phyloP scores from a whole-genome alignment of 1,140 invertebrate species.

The Neodiprion lecontei region DNA sequence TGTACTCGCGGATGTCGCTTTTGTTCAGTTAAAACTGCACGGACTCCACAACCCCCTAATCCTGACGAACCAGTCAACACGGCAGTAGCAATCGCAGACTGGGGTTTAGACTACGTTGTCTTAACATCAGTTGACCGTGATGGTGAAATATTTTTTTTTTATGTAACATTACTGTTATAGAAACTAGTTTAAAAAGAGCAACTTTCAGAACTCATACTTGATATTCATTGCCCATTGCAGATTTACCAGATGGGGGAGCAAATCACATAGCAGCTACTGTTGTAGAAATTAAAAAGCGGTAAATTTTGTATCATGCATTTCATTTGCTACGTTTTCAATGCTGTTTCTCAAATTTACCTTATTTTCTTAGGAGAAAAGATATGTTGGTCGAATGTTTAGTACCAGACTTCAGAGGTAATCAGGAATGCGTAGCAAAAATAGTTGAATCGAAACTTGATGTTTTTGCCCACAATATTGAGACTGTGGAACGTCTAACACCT shows the following conservation, averaged over 20 bases:
- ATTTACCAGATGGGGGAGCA: conserved; percentile 91
- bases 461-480: conserved; percentile 98
- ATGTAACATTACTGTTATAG: too few species aligned
- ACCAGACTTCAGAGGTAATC: conserved; percentile 93
- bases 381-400: conserved; percentile 97
- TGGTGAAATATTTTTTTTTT: conserved; percentile 63
- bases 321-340: conserved; percentile 17
- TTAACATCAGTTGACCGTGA: conserved; percentile 98
- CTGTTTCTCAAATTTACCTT: conserved; percentile 23
- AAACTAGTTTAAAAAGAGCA: conserved; percentile 36
- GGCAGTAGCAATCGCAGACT: conserved; percentile 88
- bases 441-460: conserved; percentile 88
- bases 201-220: conserved; percentile 19
- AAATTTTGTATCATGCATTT: conserved; percentile 36
- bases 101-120: conserved; percentile 98
- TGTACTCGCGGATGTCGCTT: conserved; percentile 94
- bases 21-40: conserved; percentile 97
- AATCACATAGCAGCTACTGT: conserved; percentile 93
- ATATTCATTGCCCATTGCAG: conserved; percentile 54
- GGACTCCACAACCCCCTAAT: conserved; percentile 90
- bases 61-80: conserved; percentile 92
- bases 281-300: conserved; percentile 76
- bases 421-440: conserved; percentile 77
- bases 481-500: conserved; percentile 86
- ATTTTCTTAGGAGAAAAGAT: conserved; percentile 71